A percentile compares a stretch with the other conserved stretches of the same genome.
phyloP scores from a whole-genome alignment of 2,888 invertebrate species.

The Luperina nickerlii region DNA sequence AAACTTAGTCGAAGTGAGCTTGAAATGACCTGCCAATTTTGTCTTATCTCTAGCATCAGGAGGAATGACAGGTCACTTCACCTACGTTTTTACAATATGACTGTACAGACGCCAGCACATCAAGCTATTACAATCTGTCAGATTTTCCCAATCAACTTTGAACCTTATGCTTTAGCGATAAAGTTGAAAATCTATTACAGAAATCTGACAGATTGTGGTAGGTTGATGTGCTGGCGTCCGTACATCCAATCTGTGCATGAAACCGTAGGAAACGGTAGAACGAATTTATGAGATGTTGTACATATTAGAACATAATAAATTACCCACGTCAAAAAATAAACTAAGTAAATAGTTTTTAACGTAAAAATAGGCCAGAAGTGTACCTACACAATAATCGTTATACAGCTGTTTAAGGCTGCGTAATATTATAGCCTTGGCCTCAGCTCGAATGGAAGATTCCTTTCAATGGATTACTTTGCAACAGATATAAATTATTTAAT shows the following conservation, averaged over 20 bases:
- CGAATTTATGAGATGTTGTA: background rate
- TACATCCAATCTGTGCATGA: background rate
- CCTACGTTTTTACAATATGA: background rate
- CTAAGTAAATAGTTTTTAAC: slow-evolving; percentile 15
- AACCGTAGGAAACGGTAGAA: background rate
- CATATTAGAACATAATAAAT: background rate
- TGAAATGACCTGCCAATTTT: background rate
- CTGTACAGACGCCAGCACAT: too few species aligned
- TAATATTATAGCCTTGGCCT: slow-evolving; percentile 60
- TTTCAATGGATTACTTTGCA: slow-evolving; percentile 66
- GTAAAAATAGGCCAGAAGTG: slow-evolving; percentile 31
- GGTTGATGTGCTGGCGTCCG: background rate
- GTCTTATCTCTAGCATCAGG: background rate
- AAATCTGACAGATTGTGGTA: too few species aligned
- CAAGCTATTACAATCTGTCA: too few species aligned
- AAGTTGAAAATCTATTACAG: too few species aligned
- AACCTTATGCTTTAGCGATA: too few species aligned
- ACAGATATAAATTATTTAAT: slow-evolving; percentile 70
- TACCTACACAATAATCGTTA: slow-evolving; percentile 37
- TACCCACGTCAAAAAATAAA: slow-evolving; percentile 11
- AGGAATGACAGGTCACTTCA: background rate
- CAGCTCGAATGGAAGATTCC: slow-evolving; percentile 76
- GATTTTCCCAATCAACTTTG: too few species aligned
- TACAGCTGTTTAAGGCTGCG: slow-evolving; percentile 53
- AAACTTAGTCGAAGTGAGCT: background rate